Percentiles rank a stretch among this genome's conserved stretches.
Conservation (phyloP, 2,113 vertebrate species). For the Melanerpes aurifrons region DNA sequence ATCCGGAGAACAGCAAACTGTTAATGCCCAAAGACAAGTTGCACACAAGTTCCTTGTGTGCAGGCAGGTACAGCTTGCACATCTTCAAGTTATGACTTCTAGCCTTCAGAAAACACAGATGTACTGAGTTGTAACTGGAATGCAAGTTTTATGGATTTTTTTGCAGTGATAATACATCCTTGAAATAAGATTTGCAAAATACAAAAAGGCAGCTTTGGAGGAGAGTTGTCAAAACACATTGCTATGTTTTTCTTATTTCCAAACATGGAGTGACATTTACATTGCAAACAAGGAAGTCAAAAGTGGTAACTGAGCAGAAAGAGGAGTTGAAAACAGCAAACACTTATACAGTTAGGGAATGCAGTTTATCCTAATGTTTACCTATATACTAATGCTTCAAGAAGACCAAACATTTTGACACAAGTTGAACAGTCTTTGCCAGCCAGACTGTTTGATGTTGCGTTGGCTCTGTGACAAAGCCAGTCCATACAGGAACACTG, state of each 20-base stretch:
- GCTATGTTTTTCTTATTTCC: background rate
- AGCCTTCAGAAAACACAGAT: background rate
- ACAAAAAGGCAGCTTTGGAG: background rate
- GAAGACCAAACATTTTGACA: background rate
- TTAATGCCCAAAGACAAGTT: background rate
- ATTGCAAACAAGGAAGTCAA: background rate
- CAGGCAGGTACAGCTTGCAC: background rate
- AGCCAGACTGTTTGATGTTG: background rate
- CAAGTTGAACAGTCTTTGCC: background rate
- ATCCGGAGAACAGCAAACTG: background rate
- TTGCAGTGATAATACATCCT: background rate
- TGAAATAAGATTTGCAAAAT: background rate
- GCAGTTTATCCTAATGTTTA: background rate
- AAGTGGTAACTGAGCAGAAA: background rate
- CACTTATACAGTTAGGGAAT: background rate
- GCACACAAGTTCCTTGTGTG: background rate
- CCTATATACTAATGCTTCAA: background rate
- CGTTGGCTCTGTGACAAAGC: background rate
- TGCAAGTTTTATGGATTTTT: background rate
- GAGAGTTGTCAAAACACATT: background rate
- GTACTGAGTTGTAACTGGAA: background rate
- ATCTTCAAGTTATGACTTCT: background rate
- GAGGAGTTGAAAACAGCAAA: background rate
- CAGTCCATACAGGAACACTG: background rate
- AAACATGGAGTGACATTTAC: background rate